A percentile compares a stretch with the other conserved stretches of the same genome.
phyloP scores from a whole-genome alignment of 2,113 vertebrate species.

The Thamnaconus septentrionalis region DNA sequence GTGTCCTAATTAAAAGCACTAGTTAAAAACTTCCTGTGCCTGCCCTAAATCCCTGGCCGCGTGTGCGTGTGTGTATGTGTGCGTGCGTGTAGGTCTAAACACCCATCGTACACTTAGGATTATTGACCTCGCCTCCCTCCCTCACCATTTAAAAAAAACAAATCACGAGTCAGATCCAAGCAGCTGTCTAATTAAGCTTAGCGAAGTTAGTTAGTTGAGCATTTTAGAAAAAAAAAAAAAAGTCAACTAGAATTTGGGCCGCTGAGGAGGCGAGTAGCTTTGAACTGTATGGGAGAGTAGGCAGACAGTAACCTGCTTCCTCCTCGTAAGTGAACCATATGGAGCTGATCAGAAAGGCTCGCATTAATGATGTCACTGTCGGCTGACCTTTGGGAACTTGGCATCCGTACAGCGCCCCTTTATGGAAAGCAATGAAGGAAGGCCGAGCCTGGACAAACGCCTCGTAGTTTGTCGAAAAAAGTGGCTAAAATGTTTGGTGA shows the following conservation, averaged over 20 bases:
- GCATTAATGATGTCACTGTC: conserved; percentile 71
- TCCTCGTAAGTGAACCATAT: conserved; percentile 45
- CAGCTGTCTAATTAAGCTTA: too few species aligned
- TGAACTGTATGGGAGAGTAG: neutral
- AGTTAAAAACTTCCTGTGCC: conserved; percentile 99
- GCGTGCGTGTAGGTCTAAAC: neutral
- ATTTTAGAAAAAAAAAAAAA: neutral
- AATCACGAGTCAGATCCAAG: too few species aligned
- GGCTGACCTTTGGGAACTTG: conserved; percentile 57
- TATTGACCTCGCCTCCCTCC: too few species aligned
- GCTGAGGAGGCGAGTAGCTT: too few species aligned
- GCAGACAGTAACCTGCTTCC: conserved; percentile 5
- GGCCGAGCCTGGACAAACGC: conserved; percentile 21
- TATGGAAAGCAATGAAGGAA: conserved; percentile 54
- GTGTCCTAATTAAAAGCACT: conserved; percentile 97
- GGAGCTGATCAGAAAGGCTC: conserved; percentile 58
- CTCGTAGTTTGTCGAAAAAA: neutral
- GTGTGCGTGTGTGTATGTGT: neutral
- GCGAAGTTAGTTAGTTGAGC: too few species aligned
- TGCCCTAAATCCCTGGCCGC: conserved; percentile 78
- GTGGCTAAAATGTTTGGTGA: too few species aligned
- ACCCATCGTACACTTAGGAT: too few species aligned
- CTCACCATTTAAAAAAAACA: too few species aligned
- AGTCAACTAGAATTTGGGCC: neutral
- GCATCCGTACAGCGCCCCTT: conserved; percentile 54